Evolutionary conservation across 1,140 invertebrate genomes (phyloP), one percentile per base, ranked within the genome.

Genomic region (Tetramorium alpestre): DNA sequence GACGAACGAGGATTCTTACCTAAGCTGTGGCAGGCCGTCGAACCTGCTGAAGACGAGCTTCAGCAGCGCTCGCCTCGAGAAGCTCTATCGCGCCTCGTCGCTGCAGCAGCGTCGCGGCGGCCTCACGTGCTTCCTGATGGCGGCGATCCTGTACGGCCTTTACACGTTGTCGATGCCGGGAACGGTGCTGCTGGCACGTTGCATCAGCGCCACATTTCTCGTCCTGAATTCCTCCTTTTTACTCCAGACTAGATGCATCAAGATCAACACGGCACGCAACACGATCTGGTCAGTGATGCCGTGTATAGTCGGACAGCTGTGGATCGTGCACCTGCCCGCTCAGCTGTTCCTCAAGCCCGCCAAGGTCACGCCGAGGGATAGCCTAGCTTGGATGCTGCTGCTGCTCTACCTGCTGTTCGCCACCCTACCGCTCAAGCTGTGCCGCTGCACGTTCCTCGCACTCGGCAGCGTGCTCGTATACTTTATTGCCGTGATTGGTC

Each of bases 361-460:
- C 78, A 96, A 96, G 58, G 96, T 96, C 86, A 96, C 95, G 47
- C 95, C 95, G 28, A 93, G 96, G 70, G 96, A 97, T 87, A 95
- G 96, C 64, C 96, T 98, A 0, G 97, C 97, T 33, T 98, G 98
- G 98, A 96, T 97, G 22, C 94, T 98, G 60, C 94, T 98, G n/a
- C 94, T 98, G 69, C 97, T 98, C 86, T 99, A 98, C 92, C 96
- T 98, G n/a, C 96, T 98, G n/a, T 97, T 98, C 93, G 97, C 98
- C 51, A 97, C 98, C 1, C 93, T 98, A 85, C 98, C 98, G 0
- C 95, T 98, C 62, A 96, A 97, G 33, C 93, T 98, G 2, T 94
- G 96, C 10, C 96, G 97, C 80, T 97, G 97, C 92, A 90, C 96
- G 18, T 78, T 96, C 44, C 94, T 97, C 38, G 96, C 97, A 3